phyloP scores from a whole-genome alignment of 1,140 invertebrate genomes.

The Trichoplusia ni region DNA sequence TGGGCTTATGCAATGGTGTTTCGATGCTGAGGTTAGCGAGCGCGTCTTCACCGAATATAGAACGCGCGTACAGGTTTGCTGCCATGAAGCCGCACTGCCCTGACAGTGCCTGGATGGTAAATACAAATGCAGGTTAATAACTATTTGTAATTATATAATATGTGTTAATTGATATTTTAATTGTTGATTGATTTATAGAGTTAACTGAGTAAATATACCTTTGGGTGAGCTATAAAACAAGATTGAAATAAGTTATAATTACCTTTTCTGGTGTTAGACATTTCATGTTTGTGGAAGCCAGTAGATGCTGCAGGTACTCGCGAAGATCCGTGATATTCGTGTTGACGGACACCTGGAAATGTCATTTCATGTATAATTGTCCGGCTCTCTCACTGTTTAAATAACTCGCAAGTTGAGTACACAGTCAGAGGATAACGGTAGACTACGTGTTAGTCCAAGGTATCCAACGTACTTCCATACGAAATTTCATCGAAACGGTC shows the following conservation, averaged over 20 bases:
- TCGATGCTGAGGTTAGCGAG: constrained; percentile 99
- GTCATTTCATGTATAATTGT: constrained; percentile 32
- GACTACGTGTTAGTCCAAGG: no score
- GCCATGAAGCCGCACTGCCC: constrained; percentile 99
- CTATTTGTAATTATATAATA: no score
- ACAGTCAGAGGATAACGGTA: no score
- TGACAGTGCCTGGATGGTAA: constrained; percentile 87
- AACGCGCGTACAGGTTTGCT: constrained; percentile 98
- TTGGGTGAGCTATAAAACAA: no score
- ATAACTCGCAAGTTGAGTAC: no score
- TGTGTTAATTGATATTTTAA: no score
- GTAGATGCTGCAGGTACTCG: constrained; percentile 95
- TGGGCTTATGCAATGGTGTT: constrained; percentile 93
- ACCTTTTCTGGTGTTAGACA: constrained; percentile 97
- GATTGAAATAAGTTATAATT: no score
- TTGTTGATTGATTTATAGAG: no score
- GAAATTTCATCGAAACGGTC: no score
- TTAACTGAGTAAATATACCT: no score
- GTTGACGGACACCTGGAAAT: constrained; percentile 91
- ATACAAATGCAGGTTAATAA: not conserved
- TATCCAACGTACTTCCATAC: no score
- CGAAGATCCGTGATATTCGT: constrained; percentile 96
- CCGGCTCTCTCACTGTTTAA: no score
- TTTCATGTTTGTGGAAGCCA: constrained; percentile 99
- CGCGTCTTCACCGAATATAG: constrained; percentile 99